Evolutionary conservation across 92 coral and sea anemone genomes (phyloP).

Genomic region (Heliopora coerulea): DNA sequence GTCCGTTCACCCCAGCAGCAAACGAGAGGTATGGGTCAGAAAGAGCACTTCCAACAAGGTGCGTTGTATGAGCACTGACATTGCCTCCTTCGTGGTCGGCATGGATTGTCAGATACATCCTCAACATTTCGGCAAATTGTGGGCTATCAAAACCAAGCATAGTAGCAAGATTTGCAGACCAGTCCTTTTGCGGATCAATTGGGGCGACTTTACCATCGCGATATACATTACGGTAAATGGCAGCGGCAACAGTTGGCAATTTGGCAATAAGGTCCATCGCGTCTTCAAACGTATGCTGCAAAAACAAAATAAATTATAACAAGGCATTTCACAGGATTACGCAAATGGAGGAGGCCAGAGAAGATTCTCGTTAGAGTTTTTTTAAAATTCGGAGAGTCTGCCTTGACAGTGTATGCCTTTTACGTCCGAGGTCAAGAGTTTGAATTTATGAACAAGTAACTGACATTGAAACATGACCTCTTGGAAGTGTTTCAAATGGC

Average conservation of each 20-base stretch:
- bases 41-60: conserved; percentile 91
- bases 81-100: conserved; percentile 98
- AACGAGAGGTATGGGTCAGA: conserved; percentile 94
- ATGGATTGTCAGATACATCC: conserved; percentile 85
- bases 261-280: conserved; percentile 97
- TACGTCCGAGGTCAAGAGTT: too few species aligned
- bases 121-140: conserved; percentile 85
- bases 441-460: too few species aligned
- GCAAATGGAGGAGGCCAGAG: too few species aligned
- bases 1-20: conserved; percentile 98
- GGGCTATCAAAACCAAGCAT: conserved; percentile 96
- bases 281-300: conserved; percentile 83
- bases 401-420: too few species aligned
- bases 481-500: too few species aligned
- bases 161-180: conserved; percentile 87
- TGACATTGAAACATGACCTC: too few species aligned
- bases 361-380: too few species aligned
- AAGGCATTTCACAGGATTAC: too few species aligned
- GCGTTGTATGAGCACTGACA: conserved; percentile 93
- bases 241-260: conserved; percentile 93
- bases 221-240: conserved; percentile 88
- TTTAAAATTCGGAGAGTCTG: too few species aligned
- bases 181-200: conserved; percentile 85
- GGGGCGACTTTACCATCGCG: conserved; percentile 97
- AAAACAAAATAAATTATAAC: not conserved